Evolutionary conservation across 2,888 invertebrate species (phyloP), one percentile per base, ranked within the genome.

Genomic region (Tenthredo notha): DNA sequence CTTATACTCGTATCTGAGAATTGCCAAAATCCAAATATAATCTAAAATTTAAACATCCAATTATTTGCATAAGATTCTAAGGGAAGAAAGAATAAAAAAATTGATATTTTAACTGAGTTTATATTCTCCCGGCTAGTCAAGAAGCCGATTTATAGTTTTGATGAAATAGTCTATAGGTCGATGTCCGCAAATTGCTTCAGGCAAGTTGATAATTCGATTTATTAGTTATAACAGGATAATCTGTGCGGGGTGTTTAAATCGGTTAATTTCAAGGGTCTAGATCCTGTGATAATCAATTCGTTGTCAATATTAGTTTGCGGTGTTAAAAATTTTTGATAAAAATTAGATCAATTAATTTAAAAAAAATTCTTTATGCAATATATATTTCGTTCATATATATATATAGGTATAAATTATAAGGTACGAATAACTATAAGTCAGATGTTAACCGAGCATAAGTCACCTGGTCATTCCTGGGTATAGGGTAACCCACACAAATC

Each of bases 131-230:
- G 15, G 12, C 0, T 40, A 9, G 40, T 40, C 18, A n/a, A 72
- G 40, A 7, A 74, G n/a, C 12, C 9, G 10, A 43, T 74, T 29
- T 15, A 75, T 25, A 77, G 54, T 77, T 77, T 54, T 54, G 77
- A 77, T 77, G 18, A 29, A 29, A 77, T 77, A 33, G 21, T 18
- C 33, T n/a, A 29, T 7, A 54, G 18, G 33, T 77, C 18, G 33
- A 50, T 33, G 77, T 77, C 77, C 77, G 33, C 77, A 9, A 12
- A 77, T 15, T 54, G 50, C 50, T 54, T 29, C 50, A 6, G 77
- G 77, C 54, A 6, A 33, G 12, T 70, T 47, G 9, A 37, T 70
- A 70, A 70, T 70, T 70, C n/a, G 70, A 70, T 70, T 37, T 18
- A 12, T 25, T 29, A 29, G 43, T 43, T 74, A 21, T 43, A 40